Base-by-base conservation (phyloP, 2,113 vertebrate genomes). In the Leptobrachium ailaonicum region DNA sequence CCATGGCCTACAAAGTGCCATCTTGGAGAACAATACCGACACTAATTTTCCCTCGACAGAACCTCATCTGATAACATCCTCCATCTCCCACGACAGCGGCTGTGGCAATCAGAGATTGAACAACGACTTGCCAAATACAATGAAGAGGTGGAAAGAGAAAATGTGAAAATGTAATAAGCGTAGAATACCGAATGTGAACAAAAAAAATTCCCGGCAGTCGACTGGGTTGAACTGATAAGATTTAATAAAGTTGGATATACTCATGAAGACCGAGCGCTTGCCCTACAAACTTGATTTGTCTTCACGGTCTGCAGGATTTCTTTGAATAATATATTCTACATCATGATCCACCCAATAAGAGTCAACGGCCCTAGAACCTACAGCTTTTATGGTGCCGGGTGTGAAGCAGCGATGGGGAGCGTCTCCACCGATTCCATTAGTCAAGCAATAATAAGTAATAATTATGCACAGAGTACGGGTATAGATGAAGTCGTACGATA, bases 1-100 rank as follows among this genome's bases (percentile, higher is more conserved):
- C 32, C 66, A 47, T 80, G 54, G 77, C 64, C 42, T 32, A 66
- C 45, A 67, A 80, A 73, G 56, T 73, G 63, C 44, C 77, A 43
- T 66, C 42, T 41, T 53, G 53, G 53, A 47, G 64, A 81, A 69
- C 79, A 81, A 75, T 74, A 42, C 63, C 42, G 11, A 12, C n/a
- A 9, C 62, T 73, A 79, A 79, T 73, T 73, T 47, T 58, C 50
- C 11, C 42, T n/a, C 41, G 47, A 58, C 47, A 68, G 40, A 54
- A 40, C 64, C 20, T 54, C 2, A 67, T 4, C 47, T 20, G 79
- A 69, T 75, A 75, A 80, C 71, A 74, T 32, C 14, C 71, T 69
- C 66, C 50, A 69, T 54, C 71, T 76, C 64, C 14, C n/a, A 2
- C 68, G 47, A 53, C 75, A 56, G 40, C 20, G 40, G 14, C 11